phyloP scores from a whole-genome alignment of 2,888 invertebrate genomes.

The Caenorhabditis wallacei region DNA sequence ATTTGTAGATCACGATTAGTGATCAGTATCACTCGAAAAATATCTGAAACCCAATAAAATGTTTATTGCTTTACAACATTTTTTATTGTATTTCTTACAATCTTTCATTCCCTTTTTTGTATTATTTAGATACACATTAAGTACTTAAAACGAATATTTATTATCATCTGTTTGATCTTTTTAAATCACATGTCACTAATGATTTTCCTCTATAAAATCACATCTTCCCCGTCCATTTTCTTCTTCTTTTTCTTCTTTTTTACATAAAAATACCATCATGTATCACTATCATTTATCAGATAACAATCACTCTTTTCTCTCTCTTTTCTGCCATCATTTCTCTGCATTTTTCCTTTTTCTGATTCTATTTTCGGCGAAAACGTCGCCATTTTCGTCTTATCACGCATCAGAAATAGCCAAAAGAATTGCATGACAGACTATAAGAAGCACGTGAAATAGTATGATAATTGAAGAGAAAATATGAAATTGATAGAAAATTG shows the following conservation, averaged over 20 bases:
- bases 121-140: background rate
- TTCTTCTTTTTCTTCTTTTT: background rate
- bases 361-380: slow-evolving; percentile 58
- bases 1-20: too few relatives aligned
- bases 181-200: slow-evolving; percentile 42
- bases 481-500: slow-evolving; percentile 12
- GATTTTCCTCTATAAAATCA: slow-evolving; percentile 30
- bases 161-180: slow-evolving; percentile 37
- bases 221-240: background rate
- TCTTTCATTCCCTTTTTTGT: too few relatives aligned
- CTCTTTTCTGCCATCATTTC: slow-evolving; percentile 19
- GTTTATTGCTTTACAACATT: too few relatives aligned
- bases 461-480: slow-evolving; percentile 17
- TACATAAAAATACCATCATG: slow-evolving; percentile 33
- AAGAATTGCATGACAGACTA: slow-evolving; percentile 28
- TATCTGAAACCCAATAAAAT: too few relatives aligned
- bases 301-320: slow-evolving; percentile 27
- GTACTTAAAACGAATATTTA: background rate
- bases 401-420: slow-evolving; percentile 46
- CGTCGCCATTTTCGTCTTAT: slow-evolving; percentile 51
- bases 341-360: slow-evolving; percentile 11
- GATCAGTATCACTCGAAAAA: too few relatives aligned
- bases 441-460: slow-evolving; percentile 16
- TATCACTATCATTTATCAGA: slow-evolving; percentile 46
- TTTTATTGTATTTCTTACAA: background rate